Conservation (phyloP, 2,113 vertebrate genomes). For the Chiloscyllium plagiosum region DNA sequence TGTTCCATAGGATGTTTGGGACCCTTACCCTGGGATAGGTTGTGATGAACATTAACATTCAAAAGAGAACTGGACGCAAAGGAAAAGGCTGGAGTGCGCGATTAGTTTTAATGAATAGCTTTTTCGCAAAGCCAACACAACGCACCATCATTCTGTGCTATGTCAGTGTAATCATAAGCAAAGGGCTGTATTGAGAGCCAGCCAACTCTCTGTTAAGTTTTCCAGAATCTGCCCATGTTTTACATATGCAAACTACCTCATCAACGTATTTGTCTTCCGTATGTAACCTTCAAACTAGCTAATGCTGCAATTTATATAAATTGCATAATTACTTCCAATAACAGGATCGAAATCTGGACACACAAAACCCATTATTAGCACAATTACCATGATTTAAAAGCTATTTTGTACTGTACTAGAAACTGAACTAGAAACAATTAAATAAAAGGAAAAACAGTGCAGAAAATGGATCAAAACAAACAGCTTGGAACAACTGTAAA, state of each 20-base stretch:
- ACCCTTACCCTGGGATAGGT: too few relatives aligned
- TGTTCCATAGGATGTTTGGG: too few relatives aligned
- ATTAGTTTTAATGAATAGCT: not conserved
- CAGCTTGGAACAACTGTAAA: not conserved
- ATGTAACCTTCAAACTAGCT: not conserved
- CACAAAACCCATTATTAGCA: not conserved
- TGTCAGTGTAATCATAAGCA: not conserved
- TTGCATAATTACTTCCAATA: not conserved
- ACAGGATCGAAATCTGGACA: not conserved
- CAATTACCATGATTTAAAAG: not conserved
- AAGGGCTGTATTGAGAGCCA: not conserved
- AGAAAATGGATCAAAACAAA: not conserved
- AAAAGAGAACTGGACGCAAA: not conserved
- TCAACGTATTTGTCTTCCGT: not conserved
- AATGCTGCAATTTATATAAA: not conserved
- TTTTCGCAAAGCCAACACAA: not conserved
- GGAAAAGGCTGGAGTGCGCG: not conserved
- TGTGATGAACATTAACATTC: not conserved
- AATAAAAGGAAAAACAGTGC: not conserved
- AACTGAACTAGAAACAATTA: not conserved
- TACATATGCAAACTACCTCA: not conserved
- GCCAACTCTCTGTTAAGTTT: not conserved
- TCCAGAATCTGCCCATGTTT: not conserved
- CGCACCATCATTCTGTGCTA: not conserved
- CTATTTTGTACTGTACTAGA: not conserved